Percentiles rank a stretch among this genome's conserved stretches.
Evolutionary conservation across 2,888 invertebrate genomes (phyloP).

Genomic region (Euplagia quadripunctaria): DNA sequence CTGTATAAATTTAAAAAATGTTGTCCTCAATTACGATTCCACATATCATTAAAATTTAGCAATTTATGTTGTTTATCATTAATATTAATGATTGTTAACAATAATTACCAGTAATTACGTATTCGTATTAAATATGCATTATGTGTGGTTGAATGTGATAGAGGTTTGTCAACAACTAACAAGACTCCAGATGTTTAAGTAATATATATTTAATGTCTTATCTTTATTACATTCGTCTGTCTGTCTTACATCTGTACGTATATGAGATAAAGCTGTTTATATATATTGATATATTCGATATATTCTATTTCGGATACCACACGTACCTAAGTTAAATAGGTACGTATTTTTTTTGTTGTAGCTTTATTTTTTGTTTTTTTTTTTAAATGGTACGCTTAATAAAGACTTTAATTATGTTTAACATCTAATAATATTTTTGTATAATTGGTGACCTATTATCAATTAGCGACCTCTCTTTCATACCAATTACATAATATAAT

Average conservation of each 20-base stretch:
- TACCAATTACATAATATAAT: too few relatives aligned
- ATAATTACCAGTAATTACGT: not conserved
- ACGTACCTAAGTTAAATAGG: not conserved
- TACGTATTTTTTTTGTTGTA: not conserved
- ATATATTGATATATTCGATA: too few relatives aligned
- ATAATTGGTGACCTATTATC: too few relatives aligned
- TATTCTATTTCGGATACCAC: not conserved
- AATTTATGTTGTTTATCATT: not conserved
- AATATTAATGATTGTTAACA: not conserved
- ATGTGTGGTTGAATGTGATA: not conserved
- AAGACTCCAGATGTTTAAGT: not conserved
- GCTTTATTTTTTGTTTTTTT: too few relatives aligned
- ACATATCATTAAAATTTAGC: not conserved
- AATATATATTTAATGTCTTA: not conserved
- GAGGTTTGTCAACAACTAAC: not conserved
- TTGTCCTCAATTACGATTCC: not conserved
- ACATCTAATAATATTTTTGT: too few relatives aligned
- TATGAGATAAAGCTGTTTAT: not conserved
- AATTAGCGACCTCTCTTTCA: too few relatives aligned
- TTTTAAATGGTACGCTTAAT: too few relatives aligned
- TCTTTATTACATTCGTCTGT: not conserved
- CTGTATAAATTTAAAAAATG: too few relatives aligned
- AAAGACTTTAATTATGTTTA: too few relatives aligned
- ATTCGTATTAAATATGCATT: conserved; percentile 13
- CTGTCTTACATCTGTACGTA: not conserved